Evolutionary conservation across 2,797 vertebrate species (phyloP), one percentile per base, ranked within the genome.

Genomic region (Mus minutoides): DNA sequence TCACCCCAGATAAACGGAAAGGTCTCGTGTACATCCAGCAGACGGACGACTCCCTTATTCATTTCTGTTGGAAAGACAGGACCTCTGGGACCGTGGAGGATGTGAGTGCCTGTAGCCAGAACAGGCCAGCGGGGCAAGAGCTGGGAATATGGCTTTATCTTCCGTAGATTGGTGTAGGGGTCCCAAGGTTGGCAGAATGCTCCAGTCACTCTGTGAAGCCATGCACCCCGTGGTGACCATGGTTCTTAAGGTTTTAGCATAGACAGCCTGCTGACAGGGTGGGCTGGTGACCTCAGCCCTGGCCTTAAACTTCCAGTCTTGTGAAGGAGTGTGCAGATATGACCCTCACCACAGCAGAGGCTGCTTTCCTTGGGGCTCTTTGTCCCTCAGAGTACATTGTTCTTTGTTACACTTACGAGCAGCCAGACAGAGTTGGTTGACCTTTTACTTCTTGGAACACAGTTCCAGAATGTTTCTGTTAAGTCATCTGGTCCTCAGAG

Each of bases 31-130:
- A 99, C 98, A 99, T 99, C 97, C 99, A 99, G 98, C 99, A 99
- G 96, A 99, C 99, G 0, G 99, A 99, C 0, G 99, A 99, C 97
- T 99, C 99, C 37, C 99, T 99, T 94, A 99, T 99, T 80, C 99
- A 99, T 98, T 99, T 99, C 98, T 99, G 99, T 98, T 99, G 99
- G 99, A 99, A 99, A 97, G 99, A 99, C 98, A 98, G 99, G 98
- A 99, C 99, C 19, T 98, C 99, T 0, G 99, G 99, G 21, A 99
- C 99, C 0, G 99, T 99, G 8, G 99, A 99, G 26, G 99, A 99
- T 85, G 99, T 99, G 94, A 99, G 99, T 98, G 88, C 11, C 56
- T 26, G 13, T 4, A 34, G 31, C 60, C 29, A 1, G 22, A 29
- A 12, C 49, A 1, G 2, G 13, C 71, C 40, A 8, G 22, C 34